Conservation (phyloP, 2,113 vertebrate species). For the Etheostoma cragini region DNA sequence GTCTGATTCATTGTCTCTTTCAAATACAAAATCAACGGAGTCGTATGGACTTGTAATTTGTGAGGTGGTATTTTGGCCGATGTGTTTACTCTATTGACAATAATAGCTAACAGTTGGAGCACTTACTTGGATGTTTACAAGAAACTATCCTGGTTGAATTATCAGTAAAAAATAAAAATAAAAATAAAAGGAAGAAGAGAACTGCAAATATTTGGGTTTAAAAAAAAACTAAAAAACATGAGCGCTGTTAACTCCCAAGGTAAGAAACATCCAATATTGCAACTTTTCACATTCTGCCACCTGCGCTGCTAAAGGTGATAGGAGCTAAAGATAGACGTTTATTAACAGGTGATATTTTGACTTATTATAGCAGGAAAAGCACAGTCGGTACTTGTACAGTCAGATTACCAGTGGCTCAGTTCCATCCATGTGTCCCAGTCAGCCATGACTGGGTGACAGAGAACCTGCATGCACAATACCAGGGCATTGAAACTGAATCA, state of each 20-base stretch:
- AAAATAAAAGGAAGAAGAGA: background rate
- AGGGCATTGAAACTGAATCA: background rate
- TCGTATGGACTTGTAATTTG: background rate
- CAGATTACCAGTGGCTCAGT: background rate
- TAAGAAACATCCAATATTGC: background rate
- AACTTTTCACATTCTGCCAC: background rate
- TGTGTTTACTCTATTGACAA: conserved; percentile 13
- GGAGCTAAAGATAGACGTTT: background rate
- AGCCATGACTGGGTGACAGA: background rate
- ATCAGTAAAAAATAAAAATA: background rate
- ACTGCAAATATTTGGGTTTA: background rate
- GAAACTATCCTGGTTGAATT: background rate
- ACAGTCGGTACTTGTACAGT: no score
- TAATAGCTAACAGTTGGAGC: background rate
- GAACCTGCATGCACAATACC: background rate
- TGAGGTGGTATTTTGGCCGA: background rate
- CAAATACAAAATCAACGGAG: background rate
- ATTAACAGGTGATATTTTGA: background rate
- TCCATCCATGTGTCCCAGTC: background rate
- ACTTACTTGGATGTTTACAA: background rate
- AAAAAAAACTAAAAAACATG: background rate
- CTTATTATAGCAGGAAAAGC: background rate
- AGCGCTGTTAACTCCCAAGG: background rate
- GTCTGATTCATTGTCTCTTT: background rate
- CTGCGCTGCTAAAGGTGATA: background rate